phyloP scores from a whole-genome alignment of 2,888 invertebrate species.

The Athalia circularis region DNA sequence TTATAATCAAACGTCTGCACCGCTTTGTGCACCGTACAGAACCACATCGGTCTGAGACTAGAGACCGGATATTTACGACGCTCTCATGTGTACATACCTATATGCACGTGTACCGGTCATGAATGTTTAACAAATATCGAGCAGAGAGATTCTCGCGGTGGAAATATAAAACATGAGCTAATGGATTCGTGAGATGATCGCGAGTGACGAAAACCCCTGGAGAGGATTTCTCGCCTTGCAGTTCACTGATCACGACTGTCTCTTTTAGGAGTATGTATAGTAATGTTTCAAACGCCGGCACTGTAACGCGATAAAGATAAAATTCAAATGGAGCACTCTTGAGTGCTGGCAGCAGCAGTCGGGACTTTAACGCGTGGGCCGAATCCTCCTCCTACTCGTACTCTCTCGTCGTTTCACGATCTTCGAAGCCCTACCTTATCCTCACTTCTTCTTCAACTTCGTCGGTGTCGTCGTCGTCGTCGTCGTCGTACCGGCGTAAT shows the following conservation, averaged over 20 bases:
- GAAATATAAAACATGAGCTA: no score
- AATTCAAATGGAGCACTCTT: constrained; percentile 58
- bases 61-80: no score
- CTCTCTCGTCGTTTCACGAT: constrained; percentile 37
- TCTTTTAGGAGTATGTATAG: constrained; percentile 29
- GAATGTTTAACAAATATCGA: no score
- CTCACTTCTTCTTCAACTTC: constrained; percentile 15
- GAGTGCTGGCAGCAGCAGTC: constrained; percentile 22
- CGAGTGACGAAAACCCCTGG: no score
- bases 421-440: constrained; percentile 33
- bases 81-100: no score
- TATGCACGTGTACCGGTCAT: no score
- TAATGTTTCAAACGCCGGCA: constrained; percentile 39
- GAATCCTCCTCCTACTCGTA: constrained; percentile 51
- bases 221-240: not conserved
- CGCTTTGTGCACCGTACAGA: no score
- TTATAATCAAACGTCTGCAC: no score
- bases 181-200: no score
- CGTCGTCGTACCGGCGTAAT: not conserved
- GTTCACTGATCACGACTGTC: constrained; percentile 18
- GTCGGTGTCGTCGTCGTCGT: not conserved
- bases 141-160: no score
- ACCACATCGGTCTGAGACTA: no score
- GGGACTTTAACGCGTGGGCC: constrained; percentile 54
- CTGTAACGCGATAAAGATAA: constrained; percentile 51